Evolutionary conservation across 1,140 invertebrate species (phyloP).

Genomic region (Alviniconcha marisindica): DNA sequence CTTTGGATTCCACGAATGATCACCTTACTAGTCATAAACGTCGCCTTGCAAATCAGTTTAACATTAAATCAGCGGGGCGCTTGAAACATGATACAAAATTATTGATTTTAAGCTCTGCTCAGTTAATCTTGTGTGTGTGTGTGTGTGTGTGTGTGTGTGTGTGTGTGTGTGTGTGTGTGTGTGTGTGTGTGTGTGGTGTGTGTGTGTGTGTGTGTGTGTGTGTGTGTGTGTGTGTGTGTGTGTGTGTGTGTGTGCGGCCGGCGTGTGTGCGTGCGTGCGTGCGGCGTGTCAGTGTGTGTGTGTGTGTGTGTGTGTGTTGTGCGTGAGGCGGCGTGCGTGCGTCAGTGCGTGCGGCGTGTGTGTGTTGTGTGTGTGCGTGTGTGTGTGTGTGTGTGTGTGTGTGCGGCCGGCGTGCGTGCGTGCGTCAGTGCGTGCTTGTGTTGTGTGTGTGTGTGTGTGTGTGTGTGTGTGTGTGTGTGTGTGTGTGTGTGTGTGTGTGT

Average conservation of each 20-base stretch:
- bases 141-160: not conserved
- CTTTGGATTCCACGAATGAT: no score
- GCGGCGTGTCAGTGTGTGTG: no score
- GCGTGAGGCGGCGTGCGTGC: constrained; percentile 9
- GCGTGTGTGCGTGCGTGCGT: no score
- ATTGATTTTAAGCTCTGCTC: no score
- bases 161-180: not conserved
- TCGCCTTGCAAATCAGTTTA: no score
- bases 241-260: not conserved
- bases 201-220: not conserved
- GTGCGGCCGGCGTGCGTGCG: not conserved
- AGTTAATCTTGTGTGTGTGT: not conserved
- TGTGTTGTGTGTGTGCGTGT: not conserved
- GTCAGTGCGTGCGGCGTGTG: no score
- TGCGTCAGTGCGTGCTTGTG: not conserved
- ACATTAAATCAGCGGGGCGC: no score
- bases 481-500: not conserved
- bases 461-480: constrained; percentile 12
- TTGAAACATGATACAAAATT: no score
- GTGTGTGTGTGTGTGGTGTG: no score
- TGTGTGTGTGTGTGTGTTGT: not conserved
- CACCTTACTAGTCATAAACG: no score
- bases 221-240: not conserved
- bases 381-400: constrained; percentile 21
- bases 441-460: constrained; percentile 22